Conservation (phyloP, 2,797 vertebrate species). For the Cottoperca gobio region DNA sequence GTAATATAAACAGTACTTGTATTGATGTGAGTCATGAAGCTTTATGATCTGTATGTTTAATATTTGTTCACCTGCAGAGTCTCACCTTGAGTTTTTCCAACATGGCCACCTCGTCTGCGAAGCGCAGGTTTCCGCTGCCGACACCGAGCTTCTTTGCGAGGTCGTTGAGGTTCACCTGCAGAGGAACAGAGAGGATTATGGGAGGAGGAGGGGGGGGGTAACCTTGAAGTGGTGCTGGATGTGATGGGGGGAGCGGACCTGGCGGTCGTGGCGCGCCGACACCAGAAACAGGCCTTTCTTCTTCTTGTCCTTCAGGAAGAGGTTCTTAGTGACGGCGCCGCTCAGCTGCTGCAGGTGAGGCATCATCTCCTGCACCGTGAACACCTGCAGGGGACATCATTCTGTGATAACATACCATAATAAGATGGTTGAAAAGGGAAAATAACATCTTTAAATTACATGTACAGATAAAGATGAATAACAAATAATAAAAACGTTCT, state of each 20-base stretch:
- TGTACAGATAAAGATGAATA: no score
- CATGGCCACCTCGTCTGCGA: constrained; percentile 91
- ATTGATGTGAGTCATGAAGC: no score
- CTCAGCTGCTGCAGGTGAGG: constrained; percentile 89
- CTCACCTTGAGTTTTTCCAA: constrained; percentile 88
- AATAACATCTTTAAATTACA: no score
- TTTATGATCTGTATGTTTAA: no score
- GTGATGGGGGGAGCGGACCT: constrained; percentile 66
- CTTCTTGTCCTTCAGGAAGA: constrained; percentile 97
- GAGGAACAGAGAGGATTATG: constrained; percentile 18
- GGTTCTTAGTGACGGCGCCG: constrained; percentile 92
- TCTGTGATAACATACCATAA: no score
- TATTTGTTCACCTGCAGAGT: no score
- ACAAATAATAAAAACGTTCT: no score
- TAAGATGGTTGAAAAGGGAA: no score
- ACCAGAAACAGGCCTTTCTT: constrained; percentile 94
- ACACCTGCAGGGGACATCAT: constrained; percentile 88
- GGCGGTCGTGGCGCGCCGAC: constrained; percentile 88
- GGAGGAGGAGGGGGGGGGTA: not conserved
- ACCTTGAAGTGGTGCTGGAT: not conserved
- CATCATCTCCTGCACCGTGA: constrained; percentile 98
- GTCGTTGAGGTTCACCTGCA: constrained; percentile 87
- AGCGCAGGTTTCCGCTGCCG: constrained; percentile 91
- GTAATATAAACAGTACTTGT: no score
- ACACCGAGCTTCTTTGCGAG: constrained; percentile 91